phyloP scores from a whole-genome alignment of 2,113 vertebrate species.

The Psettodes erumei region DNA sequence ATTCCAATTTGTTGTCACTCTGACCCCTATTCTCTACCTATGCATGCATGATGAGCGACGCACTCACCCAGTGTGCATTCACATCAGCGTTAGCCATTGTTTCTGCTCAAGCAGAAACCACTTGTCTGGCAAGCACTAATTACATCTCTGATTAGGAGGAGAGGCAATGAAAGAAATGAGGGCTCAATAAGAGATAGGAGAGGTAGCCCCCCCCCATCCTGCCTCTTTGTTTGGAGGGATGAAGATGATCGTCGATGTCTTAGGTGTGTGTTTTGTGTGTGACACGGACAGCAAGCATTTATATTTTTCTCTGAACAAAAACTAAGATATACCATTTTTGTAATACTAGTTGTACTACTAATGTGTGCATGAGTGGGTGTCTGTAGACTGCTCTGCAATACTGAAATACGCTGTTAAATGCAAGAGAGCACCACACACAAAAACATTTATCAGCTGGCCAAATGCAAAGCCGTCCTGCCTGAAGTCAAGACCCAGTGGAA shows the following conservation, averaged over 20 bases:
- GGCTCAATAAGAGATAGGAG: conserved; percentile 9
- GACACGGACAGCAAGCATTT: not conserved
- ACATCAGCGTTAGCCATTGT: conserved; percentile 63
- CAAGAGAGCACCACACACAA: not conserved
- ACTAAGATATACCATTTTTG: too few species aligned
- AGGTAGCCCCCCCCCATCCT: conserved; percentile 11
- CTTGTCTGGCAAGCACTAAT: conserved; percentile 66
- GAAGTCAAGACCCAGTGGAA: too few species aligned
- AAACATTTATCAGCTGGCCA: too few species aligned
- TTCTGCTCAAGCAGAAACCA: conserved; percentile 65
- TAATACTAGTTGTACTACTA: too few species aligned
- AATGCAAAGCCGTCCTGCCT: too few species aligned
- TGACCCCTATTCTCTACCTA: conserved; percentile 54
- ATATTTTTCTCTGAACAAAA: too few species aligned
- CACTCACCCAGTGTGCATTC: conserved; percentile 51
- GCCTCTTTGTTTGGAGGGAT: not conserved
- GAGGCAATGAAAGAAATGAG: conserved; percentile 66
- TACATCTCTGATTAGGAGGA: conserved; percentile 73
- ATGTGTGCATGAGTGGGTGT: not conserved
- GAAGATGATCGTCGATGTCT: not conserved
- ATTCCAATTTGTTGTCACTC: conserved; percentile 50
- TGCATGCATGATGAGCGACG: conserved; percentile 58
- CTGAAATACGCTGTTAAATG: not conserved
- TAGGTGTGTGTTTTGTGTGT: not conserved
- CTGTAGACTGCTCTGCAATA: not conserved